These are phyloP conservation scores for Crocuta crocuta DNA, from an alignment of 2,113 vertebrate genomes.

Conservation along the genomic window DNA sequence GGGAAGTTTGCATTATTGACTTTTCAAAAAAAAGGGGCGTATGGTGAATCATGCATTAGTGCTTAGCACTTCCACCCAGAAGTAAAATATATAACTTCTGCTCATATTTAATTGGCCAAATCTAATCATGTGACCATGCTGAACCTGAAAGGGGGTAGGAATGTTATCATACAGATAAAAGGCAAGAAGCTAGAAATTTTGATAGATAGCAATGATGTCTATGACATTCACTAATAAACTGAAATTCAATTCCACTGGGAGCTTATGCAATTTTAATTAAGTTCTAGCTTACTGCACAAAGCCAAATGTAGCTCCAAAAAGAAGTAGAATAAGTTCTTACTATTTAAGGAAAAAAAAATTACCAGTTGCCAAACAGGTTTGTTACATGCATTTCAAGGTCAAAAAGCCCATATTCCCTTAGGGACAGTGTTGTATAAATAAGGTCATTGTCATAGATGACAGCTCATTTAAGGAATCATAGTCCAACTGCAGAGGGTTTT, in stretches of 20 bases:
- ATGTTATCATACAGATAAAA: background rate
- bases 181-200: background rate
- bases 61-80: background rate
- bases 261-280: background rate
- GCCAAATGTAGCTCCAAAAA: background rate
- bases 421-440: constrained; percentile 31
- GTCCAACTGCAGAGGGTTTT: background rate
- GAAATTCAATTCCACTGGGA: constrained; percentile 23
- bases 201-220: background rate
- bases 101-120: background rate
- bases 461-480: constrained; percentile 58
- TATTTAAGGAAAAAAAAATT: background rate
- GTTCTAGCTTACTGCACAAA: constrained; percentile 25
- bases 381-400: background rate
- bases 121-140: background rate
- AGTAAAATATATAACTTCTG: background rate
- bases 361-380: background rate
- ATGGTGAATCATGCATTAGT: background rate
- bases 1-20: background rate
- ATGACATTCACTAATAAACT: background rate
- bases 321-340: background rate
- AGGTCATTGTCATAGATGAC: constrained; percentile 28
- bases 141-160: background rate
- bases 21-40: background rate
- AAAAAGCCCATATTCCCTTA: background rate